Evolutionary conservation across 2,113 vertebrate genomes (phyloP), one percentile per base, ranked within the genome.

Genomic region (Carettochelys insculpta): DNA sequence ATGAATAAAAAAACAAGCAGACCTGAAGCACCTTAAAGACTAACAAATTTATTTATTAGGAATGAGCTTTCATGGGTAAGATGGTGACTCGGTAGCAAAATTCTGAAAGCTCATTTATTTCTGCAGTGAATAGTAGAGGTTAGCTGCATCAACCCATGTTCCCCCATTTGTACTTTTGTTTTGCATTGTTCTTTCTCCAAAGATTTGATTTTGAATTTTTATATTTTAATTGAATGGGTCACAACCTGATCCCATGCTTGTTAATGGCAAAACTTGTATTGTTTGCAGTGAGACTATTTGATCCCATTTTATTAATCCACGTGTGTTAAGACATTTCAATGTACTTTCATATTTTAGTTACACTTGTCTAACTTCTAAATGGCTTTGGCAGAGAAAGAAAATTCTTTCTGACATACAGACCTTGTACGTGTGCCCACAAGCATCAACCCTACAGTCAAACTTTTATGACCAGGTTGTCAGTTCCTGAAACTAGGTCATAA

Each of bases 301-400:
- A 38, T 4, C 31, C 56, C 77, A 52, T 8, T 51, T 43, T 20
- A 87, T 79, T 51, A 53, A 16, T 80, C 12, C 54, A 83, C 65
- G 22, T 6, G 43, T 68, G 29, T 83, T 6, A 52, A 71, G 41
- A 31, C 6, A 5, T 48, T 89, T 68, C 65, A 93, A 80, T 11
- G 51, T 45, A 82, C 83, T 71, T 82, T 80, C 2, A 41, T 38
- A 43, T 81, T 88, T 92, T 80, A 53, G 2, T 24, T 53, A 77
- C 80, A 94, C 25, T 87, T 92, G 41, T 90, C 86, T 68, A 83
- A 75, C 29, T 87, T 88, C 53, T 82, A 53, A 43, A 54, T 19
- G 43, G 53, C 50, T 8, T 41, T 87, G 22, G 3, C 0, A 10
- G 38, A 86, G 3, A 2, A 1, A 4, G 14, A 4, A 41, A 58